A percentile compares a stretch with the other conserved stretches of the same genome.
Conservation (phyloP, 1,140 invertebrate species). For the Neotoxoptera formosana region DNA sequence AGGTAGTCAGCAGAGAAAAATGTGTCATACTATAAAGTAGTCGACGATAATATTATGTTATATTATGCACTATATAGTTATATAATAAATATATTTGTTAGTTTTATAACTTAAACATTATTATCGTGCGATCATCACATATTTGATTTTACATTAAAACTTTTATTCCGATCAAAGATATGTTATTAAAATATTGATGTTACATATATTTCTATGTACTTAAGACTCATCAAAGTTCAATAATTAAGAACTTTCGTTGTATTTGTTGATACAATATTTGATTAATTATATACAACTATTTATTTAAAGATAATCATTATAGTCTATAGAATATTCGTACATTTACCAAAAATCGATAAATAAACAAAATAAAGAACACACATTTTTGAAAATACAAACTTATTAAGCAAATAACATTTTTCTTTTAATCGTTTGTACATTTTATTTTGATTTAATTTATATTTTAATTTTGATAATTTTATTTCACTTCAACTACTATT, state of each 20-base stretch:
- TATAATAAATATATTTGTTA: too few species aligned
- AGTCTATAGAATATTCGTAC: too few species aligned
- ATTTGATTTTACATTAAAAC: background rate
- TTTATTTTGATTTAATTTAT: too few species aligned
- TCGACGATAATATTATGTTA: too few species aligned
- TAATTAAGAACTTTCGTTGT: background rate
- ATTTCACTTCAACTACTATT: background rate
- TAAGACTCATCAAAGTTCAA: background rate
- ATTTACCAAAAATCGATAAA: too few species aligned
- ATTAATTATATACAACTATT: background rate
- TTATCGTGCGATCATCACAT: background rate
- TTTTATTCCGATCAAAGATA: background rate
- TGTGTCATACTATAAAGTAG: too few species aligned
- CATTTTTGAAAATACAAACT: too few species aligned
- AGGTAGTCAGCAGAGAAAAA: too few species aligned
- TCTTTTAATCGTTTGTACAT: too few species aligned
- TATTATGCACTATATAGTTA: too few species aligned
- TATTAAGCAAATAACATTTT: too few species aligned
- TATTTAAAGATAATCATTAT: background rate
- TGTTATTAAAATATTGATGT: background rate
- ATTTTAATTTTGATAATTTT: background rate
- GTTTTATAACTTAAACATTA: background rate
- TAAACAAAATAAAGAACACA: too few species aligned
- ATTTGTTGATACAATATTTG: background rate
- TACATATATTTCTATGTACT: background rate